phyloP scores from a whole-genome alignment of 2,888 invertebrate species.

The Drosophila parthenogenetica region DNA sequence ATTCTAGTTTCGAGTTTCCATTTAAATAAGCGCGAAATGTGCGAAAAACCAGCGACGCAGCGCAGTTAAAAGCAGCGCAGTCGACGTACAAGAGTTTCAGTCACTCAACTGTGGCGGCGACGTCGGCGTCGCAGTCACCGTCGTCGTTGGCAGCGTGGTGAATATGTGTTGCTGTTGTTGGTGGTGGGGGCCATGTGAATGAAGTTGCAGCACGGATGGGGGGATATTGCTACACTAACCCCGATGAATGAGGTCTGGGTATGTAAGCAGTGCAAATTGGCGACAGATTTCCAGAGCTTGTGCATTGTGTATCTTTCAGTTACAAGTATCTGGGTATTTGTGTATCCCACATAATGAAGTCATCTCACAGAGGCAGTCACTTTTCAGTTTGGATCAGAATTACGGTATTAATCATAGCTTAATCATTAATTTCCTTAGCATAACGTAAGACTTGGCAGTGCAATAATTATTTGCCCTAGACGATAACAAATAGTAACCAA shows the following conservation, averaged over 20 bases:
- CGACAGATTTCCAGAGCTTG: slow-evolving; percentile 66
- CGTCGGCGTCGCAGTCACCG: slow-evolving; percentile 15
- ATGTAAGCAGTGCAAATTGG: slow-evolving; percentile 61
- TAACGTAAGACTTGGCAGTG: slow-evolving; percentile 67
- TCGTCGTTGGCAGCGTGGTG: slow-evolving; percentile 41
- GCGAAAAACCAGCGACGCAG: slow-evolving; percentile 53
- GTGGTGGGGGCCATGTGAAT: slow-evolving; percentile 62
- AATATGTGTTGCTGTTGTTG: slow-evolving; percentile 38
- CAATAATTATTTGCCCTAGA: slow-evolving; percentile 63
- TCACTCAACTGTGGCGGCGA: slow-evolving; percentile 71
- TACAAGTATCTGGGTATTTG: slow-evolving; percentile 3
- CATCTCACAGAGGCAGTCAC: slow-evolving; percentile 54
- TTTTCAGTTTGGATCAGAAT: slow-evolving; percentile 50
- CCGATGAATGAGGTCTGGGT: slow-evolving; percentile 60
- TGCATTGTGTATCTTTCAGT: slow-evolving; percentile 44
- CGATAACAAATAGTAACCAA: slow-evolving; percentile 52
- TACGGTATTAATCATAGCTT: slow-evolving; percentile 67
- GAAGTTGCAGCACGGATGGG: slow-evolving; percentile 69
- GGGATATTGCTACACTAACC: slow-evolving; percentile 60
- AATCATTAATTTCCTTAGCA: slow-evolving; percentile 66
- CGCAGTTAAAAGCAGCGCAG: slow-evolving; percentile 27
- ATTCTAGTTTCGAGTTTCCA: slow-evolving; percentile 84
- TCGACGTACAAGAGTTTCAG: slow-evolving; percentile 60
- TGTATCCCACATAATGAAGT: slow-evolving; percentile 55
- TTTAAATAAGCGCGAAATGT: slow-evolving; percentile 83